phyloP scores from a whole-genome alignment of 2,888 invertebrate genomes.

The Choristoneura rosaceana region DNA sequence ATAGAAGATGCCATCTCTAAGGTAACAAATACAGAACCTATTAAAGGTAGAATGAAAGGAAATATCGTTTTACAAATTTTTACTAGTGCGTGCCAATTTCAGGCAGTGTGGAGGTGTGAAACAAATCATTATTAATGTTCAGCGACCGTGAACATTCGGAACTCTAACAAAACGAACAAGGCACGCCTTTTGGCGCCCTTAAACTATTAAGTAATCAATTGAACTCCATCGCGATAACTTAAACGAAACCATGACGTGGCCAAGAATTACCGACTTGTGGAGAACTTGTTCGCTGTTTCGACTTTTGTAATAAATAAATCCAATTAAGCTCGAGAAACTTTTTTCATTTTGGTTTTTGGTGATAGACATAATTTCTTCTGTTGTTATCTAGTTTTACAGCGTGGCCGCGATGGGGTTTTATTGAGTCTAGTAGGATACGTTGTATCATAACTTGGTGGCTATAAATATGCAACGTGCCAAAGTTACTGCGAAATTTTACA shows the following conservation, averaged over 20 bases:
- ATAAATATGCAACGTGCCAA: constrained; percentile 46
- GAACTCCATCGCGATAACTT: constrained; percentile 59
- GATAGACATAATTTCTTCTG: constrained; percentile 38
- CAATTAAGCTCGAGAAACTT: constrained; percentile 50
- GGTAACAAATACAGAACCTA: background rate
- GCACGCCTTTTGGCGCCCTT: constrained; percentile 50
- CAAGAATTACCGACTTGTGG: constrained; percentile 48
- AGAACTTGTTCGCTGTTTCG: constrained; percentile 41
- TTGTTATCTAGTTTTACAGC: constrained; percentile 29
- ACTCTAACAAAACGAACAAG: constrained; percentile 54
- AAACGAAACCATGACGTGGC: constrained; percentile 51
- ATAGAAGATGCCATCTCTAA: background rate
- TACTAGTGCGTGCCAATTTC: constrained; percentile 11
- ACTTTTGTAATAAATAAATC: constrained; percentile 45
- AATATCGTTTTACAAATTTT: constrained; percentile 12
- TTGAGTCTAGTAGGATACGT: constrained; percentile 3
- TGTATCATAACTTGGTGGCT: constrained; percentile 14
- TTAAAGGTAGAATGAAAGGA: background rate
- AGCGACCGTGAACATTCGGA: constrained; percentile 51
- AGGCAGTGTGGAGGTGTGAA: constrained; percentile 50
- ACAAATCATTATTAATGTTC: constrained; percentile 45
- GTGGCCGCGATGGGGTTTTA: constrained; percentile 8
- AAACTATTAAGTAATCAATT: constrained; percentile 65
- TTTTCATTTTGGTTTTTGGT: constrained; percentile 46
- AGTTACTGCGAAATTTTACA: constrained; percentile 60